phyloP scores from a whole-genome alignment of 2,113 vertebrate species.

The Zapornia atra region DNA sequence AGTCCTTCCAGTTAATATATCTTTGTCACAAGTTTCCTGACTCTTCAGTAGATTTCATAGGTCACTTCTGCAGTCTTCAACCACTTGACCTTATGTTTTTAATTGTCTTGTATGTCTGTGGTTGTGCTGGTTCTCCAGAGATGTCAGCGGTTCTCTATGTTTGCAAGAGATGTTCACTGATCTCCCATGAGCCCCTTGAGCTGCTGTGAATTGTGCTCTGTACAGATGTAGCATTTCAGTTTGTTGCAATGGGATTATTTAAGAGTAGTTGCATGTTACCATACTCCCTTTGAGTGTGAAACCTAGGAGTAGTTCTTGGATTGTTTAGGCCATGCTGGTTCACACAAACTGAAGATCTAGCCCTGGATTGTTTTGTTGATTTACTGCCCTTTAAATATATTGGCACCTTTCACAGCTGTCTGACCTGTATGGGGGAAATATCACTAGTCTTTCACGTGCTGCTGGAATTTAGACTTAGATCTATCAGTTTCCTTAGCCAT shows the following conservation, averaged over 20 bases:
- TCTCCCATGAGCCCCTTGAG: background rate
- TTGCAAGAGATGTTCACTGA: too few species aligned
- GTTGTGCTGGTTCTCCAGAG: background rate
- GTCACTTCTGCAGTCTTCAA: background rate
- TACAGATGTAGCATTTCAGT: background rate
- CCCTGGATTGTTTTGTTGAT: background rate
- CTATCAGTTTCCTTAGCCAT: background rate
- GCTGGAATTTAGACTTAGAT: background rate
- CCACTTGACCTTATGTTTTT: too few species aligned
- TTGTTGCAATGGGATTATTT: background rate
- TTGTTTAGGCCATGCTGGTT: background rate
- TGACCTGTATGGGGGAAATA: background rate
- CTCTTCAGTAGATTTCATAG: background rate
- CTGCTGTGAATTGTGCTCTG: background rate
- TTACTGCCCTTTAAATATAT: background rate
- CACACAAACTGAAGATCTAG: background rate
- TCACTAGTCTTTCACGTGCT: background rate
- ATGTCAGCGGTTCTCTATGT: background rate
- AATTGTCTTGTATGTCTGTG: background rate
- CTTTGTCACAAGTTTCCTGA: background rate
- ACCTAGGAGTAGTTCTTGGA: background rate
- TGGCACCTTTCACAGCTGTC: background rate
- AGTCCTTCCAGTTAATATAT: background rate
- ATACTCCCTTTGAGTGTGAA: background rate
- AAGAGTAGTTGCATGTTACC: background rate